Conservation (phyloP, 2,888 invertebrate genomes). For the Gryllus longicercus region DNA sequence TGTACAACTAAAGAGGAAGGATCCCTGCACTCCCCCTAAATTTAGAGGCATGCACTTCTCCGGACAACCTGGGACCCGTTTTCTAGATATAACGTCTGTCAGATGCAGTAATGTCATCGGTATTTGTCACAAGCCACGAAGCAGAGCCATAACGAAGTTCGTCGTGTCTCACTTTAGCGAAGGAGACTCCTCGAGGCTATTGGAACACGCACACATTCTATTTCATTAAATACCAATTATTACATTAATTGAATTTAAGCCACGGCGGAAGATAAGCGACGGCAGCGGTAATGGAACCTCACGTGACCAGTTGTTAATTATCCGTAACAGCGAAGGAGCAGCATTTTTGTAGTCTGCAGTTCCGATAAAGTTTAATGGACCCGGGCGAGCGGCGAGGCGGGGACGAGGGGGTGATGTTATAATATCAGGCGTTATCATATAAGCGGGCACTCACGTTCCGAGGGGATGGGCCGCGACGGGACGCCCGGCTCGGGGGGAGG, state of each 20-base stretch:
- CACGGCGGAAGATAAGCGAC: neutral
- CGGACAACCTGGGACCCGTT: no score
- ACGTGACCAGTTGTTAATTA: conserved; percentile 17
- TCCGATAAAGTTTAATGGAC: neutral
- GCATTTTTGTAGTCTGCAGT: neutral
- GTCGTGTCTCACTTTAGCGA: no score
- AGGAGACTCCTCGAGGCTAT: neutral
- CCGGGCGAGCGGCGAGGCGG: neutral
- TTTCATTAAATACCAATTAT: conserved; percentile 10
- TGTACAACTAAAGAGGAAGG: no score
- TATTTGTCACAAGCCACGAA: no score
- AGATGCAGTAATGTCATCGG: no score
- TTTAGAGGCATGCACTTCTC: no score
- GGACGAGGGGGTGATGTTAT: neutral
- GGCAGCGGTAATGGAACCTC: neutral
- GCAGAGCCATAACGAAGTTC: no score
- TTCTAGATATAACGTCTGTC: no score
- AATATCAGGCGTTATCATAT: conserved; percentile 1
- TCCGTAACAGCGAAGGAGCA: neutral
- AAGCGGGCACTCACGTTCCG: neutral
- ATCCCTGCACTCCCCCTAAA: no score
- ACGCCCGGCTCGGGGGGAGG: neutral
- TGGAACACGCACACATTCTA: neutral
- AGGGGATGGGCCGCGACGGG: neutral
- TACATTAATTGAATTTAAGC: conserved; percentile 8